Evolutionary conservation across 2,888 invertebrate species (phyloP).

Genomic region (Leucoma salicis): DNA sequence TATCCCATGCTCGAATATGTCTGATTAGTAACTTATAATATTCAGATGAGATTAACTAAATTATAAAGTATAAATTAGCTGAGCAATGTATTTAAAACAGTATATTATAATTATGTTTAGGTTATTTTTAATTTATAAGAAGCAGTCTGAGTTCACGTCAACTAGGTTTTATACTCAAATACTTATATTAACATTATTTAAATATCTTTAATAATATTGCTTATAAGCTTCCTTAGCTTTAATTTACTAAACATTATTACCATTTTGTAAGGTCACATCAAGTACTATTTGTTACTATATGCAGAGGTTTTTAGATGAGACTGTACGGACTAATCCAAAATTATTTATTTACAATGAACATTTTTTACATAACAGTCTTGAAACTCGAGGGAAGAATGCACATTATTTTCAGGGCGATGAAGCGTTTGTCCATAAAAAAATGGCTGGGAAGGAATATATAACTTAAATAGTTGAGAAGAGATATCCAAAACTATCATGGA

Average conservation of each 20-base stretch:
- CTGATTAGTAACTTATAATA: conserved; percentile 20
- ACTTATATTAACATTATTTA: conserved; percentile 34
- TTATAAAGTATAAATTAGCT: conserved; percentile 4
- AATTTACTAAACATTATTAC: conserved; percentile 45
- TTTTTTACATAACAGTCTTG: too few relatives aligned
- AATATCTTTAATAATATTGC: conserved; percentile 33
- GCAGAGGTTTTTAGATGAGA: too few relatives aligned
- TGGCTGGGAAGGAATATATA: too few relatives aligned
- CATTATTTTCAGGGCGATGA: too few relatives aligned
- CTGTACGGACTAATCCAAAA: too few relatives aligned
- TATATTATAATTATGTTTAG: conserved; percentile 5
- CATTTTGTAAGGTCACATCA: conserved; percentile 49
- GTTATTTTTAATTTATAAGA: conserved; percentile 17
- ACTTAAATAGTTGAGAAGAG: too few relatives aligned
- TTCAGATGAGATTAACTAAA: too few relatives aligned
- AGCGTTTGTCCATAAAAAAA: too few relatives aligned
- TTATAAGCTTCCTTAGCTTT: conserved; percentile 48
- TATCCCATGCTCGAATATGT: conserved; percentile 11
- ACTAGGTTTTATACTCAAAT: conserved; percentile 42
- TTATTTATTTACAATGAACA: too few relatives aligned
- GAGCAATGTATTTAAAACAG: conserved; percentile 8
- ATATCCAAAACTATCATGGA: too few relatives aligned
- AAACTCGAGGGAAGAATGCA: too few relatives aligned
- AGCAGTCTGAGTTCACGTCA: conserved; percentile 36
- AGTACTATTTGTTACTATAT: conserved; percentile 62